These are phyloP conservation scores for Drosophila lutescens DNA, from an alignment of 2,888 invertebrate species.

Conservation along the genomic window DNA sequence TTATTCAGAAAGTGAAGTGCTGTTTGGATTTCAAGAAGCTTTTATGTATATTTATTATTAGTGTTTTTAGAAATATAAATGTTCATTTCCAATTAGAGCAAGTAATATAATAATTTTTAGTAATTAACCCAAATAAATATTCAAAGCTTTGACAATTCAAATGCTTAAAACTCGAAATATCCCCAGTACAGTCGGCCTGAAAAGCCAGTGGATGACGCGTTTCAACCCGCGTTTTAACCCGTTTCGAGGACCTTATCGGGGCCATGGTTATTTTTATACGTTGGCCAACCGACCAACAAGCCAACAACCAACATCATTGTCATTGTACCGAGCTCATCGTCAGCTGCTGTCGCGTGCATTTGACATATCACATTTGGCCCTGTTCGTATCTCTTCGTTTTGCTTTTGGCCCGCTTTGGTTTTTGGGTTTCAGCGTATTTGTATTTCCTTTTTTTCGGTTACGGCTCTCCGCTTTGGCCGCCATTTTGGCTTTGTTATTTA, in stretches of 20 bases:
- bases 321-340: conserved; percentile 42
- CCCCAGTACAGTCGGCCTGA: no score
- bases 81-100: no score
- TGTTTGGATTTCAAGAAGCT: no score
- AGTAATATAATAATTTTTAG: no score
- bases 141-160: no score
- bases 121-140: no score
- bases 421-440: conserved; percentile 19
- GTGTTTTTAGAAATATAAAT: no score
- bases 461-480: conserved; percentile 64
- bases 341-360: conserved; percentile 61
- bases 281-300: no score
- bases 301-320: conserved; percentile 24
- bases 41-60: no score
- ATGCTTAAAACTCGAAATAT: no score
- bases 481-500: conserved; percentile 78
- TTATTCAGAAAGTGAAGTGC: no score
- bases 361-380: conserved; percentile 76
- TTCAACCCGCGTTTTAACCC: conserved; percentile 12
- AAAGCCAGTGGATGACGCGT: no score
- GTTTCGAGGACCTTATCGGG: conserved; percentile 19
- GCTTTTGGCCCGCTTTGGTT: conserved; percentile 44
- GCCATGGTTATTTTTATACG: conserved; percentile 2
- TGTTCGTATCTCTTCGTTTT: conserved; percentile 20
- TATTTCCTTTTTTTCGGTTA: conserved; percentile 34